Evolutionary conservation across 2,797 vertebrate species (phyloP).

Genomic region (Allobates femoralis): DNA sequence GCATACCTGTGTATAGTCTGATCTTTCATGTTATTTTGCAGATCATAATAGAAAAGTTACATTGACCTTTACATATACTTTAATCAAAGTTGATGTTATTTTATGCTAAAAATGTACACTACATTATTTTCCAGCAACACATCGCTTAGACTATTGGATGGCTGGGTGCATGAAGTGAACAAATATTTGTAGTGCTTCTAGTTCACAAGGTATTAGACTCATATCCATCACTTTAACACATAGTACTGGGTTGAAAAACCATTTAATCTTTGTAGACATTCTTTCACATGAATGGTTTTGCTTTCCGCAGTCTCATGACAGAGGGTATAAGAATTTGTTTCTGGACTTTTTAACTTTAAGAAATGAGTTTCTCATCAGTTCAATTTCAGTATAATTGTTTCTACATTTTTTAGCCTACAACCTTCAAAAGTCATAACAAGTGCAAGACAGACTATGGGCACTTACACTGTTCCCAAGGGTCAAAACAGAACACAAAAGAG

Average conservation of each 20-base stretch:
- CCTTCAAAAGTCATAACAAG: slow-evolving; percentile 4
- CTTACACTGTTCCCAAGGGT: neutral
- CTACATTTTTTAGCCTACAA: neutral
- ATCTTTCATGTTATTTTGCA: no score
- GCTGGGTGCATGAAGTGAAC: no score
- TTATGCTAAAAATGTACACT: no score
- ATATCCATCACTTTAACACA: neutral
- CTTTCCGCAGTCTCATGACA: neutral
- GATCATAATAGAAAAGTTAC: no score
- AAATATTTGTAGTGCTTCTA: neutral
- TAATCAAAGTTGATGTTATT: no score
- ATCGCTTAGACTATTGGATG: no score
- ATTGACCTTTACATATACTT: no score
- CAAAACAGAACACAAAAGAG: neutral
- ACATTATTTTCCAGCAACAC: no score
- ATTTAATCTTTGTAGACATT: neutral
- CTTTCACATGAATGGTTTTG: neutral
- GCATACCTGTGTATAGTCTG: no score
- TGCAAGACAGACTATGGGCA: neutral
- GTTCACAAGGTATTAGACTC: neutral
- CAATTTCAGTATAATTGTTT: neutral
- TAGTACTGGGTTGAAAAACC: neutral
- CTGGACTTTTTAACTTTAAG: neutral
- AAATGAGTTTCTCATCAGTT: neutral
- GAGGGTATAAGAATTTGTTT: neutral